Percentiles rank a stretch among this genome's conserved stretches.
phyloP scores from a whole-genome alignment of 2,888 invertebrate genomes.

The Thelaira solivaga region DNA sequence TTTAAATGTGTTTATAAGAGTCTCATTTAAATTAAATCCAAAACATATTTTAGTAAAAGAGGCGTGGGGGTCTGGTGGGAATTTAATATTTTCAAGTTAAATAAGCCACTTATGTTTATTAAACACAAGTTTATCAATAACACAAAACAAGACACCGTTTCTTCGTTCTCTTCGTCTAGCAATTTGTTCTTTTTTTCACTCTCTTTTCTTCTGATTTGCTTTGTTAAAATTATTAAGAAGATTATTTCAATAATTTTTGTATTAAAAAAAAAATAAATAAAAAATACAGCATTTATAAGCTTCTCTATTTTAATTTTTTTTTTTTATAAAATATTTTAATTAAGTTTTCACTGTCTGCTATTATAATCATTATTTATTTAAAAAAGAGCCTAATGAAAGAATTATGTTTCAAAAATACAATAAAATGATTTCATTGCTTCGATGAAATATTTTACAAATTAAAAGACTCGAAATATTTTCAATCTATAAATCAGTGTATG shows the following conservation, averaged over 20 bases:
- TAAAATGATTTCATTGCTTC: too few relatives aligned
- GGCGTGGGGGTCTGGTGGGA: background rate
- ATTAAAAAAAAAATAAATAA: constrained; percentile 7
- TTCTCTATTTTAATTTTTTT: too few relatives aligned
- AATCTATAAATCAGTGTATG: too few relatives aligned
- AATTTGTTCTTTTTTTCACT: constrained; percentile 14
- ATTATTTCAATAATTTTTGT: constrained; percentile 25
- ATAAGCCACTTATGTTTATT: constrained; percentile 16
- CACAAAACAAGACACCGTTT: background rate
- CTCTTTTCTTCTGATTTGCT: background rate
- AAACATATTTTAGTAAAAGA: background rate
- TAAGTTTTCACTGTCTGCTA: too few relatives aligned
- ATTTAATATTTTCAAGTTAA: background rate
- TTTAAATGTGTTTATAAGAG: background rate
- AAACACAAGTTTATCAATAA: constrained; percentile 6
- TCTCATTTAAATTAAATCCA: background rate
- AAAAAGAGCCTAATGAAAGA: too few relatives aligned
- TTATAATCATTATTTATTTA: too few relatives aligned
- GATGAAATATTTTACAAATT: too few relatives aligned
- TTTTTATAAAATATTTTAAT: too few relatives aligned
- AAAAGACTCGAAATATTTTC: too few relatives aligned
- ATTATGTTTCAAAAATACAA: too few relatives aligned
- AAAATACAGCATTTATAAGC: background rate
- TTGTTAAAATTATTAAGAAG: constrained; percentile 16
- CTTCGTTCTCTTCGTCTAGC: background rate